Conservation (phyloP, 2,113 vertebrate genomes). For the Odontesthes bonariensis region DNA sequence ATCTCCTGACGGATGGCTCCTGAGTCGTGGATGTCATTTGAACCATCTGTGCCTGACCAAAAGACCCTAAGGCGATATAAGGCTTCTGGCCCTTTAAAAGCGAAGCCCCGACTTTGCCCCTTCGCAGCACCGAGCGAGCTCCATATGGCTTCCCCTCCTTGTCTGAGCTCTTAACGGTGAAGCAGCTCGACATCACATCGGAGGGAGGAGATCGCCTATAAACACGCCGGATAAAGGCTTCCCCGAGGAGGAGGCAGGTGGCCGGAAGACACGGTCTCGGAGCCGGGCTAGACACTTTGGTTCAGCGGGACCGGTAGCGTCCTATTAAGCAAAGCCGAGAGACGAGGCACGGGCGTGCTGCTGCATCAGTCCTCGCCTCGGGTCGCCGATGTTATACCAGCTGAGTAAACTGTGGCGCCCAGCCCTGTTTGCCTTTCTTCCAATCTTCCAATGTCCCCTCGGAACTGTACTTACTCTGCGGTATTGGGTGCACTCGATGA, state of each 20-base stretch:
- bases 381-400: constrained; percentile 64
- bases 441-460: not conserved
- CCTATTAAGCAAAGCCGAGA: constrained; percentile 31
- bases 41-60: constrained; percentile 43
- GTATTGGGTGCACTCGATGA: constrained; percentile 35
- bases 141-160: constrained; percentile 67
- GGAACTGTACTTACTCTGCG: not conserved
- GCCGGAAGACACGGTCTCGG: constrained; percentile 63
- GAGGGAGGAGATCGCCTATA: constrained; percentile 22
- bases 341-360: constrained; percentile 52
- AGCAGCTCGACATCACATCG: constrained; percentile 25
- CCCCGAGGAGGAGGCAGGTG: constrained; percentile 31
- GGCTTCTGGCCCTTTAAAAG: constrained; percentile 84
- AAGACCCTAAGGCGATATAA: constrained; percentile 19
- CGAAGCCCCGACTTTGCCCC: constrained; percentile 54
- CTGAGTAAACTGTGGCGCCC: constrained; percentile 73
- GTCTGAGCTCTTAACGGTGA: constrained; percentile 40
- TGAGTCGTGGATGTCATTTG: constrained; percentile 58
- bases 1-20: constrained; percentile 56
- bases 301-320: constrained; percentile 35
- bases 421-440: constrained; percentile 35
- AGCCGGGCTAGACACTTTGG: constrained; percentile 44
- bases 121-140: constrained; percentile 55
- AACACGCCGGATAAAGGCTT: constrained; percentile 30
- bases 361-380: constrained; percentile 70